Evolutionary conservation across 30 jellyfish, hydroid and myxozoan species (phyloP), one percentile per base, ranked within the genome.

Genomic region (Cassiopea andromeda): DNA sequence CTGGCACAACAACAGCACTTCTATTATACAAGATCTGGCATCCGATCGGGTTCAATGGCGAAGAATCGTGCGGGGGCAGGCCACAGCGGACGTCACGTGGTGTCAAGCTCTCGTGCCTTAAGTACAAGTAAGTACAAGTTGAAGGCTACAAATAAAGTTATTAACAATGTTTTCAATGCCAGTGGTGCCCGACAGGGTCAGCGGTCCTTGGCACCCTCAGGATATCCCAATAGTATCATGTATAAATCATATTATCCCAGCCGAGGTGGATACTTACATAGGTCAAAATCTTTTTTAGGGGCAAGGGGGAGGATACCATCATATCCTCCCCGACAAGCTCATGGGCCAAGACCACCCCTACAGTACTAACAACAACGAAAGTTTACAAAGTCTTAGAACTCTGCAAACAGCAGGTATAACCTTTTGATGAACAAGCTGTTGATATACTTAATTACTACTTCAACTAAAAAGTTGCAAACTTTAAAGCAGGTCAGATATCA

Each of bases 371-470:
- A 46, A 2, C 44, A 27, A 43, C 5, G 9, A 68, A 77, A 77
- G n/a, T 77, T 77, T n/a, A 77, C 86, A 4, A 77, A 47, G 38
- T 9, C 43, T 47, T 47, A 77, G 86, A 77, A 47, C 45, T 44
- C 48, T 47, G 43, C 44, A 77, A 77, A 14, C 6, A 44, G 46
- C 86, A 77, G 86, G 86, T 77, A 77, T 1, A 77, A 1, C 7
- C 50, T 47, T 77, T 77, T 77, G 75, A 44, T 17, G 6, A 5
- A 2, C 8, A 50, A 2, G 64, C 9, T 5, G 9, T 50, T 50
- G 9, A 9, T 9, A 9, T 50, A 2, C 64, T 50, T 50, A 50
- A 2, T 2, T 5, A 50, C 64, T 50, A 50, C 64, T 50, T 50
- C 5, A 9, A 2, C 64, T 9, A 50, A 5, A 50, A 9, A 9